Evolutionary conservation across 2,888 invertebrate genomes (phyloP).

Genomic region (Nasonia oneida): DNA sequence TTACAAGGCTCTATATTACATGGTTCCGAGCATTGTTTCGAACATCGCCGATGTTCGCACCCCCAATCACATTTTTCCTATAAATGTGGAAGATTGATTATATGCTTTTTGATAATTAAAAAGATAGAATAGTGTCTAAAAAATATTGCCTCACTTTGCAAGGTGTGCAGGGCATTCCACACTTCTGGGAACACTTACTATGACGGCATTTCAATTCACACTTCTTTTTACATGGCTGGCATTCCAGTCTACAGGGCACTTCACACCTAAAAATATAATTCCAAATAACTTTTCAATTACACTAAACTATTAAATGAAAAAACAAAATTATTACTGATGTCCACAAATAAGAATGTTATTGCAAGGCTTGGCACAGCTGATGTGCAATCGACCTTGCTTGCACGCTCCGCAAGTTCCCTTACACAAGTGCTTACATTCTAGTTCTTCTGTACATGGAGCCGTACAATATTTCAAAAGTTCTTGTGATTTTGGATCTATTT

Average conservation of each 20-base stretch:
- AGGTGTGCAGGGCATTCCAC: slow-evolving; percentile 35
- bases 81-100: background rate
- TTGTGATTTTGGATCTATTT: slow-evolving; percentile 18
- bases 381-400: slow-evolving; percentile 42
- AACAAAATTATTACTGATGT: slow-evolving; percentile 27
- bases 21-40: slow-evolving; percentile 11
- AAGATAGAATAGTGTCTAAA: background rate
- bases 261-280: slow-evolving; percentile 36
- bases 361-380: slow-evolving; percentile 12
- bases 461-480: slow-evolving; percentile 32
- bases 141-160: slow-evolving; percentile 30
- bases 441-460: slow-evolving; percentile 6
- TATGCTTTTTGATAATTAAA: background rate
- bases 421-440: slow-evolving; percentile 37
- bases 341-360: slow-evolving; percentile 33
- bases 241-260: slow-evolving; percentile 29
- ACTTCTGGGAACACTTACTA: slow-evolving; percentile 38
- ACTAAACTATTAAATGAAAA: background rate
- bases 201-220: slow-evolving; percentile 35
- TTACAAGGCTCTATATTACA: slow-evolving; percentile 41
- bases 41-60: slow-evolving; percentile 30
- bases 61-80: slow-evolving; percentile 33
- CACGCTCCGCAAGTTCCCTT: slow-evolving; percentile 33
- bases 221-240: slow-evolving; percentile 25
- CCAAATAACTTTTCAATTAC: background rate